Evolutionary conservation across 2,888 invertebrate species (phyloP), one percentile per base, ranked within the genome.

Genomic region (Drosophila affinis): DNA sequence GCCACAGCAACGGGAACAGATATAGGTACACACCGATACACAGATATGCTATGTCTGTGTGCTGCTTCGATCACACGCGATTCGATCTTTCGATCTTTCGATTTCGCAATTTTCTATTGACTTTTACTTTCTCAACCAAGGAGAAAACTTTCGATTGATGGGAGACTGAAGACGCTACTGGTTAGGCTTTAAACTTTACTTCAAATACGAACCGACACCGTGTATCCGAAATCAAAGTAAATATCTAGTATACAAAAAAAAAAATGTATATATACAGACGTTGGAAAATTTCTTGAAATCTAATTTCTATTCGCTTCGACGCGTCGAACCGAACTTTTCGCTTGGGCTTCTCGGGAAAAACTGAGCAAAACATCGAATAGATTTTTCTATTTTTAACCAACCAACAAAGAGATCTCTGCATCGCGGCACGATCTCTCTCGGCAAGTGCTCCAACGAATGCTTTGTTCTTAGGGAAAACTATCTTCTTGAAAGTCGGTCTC

Each of bases 301-400:
- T 64, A 54, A 54, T 58, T 52, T 65, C 63, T 65, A 62, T 65
- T 54, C 72, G 72, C 52, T 51, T 6, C 44, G 69, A 52, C 46
- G 67, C 32, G 45, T 76, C 71, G 81, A 81, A 75, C 80, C 83
- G 83, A 87, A 88, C 91, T 90, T 79, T 78, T 83, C 89, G 88
- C 81, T 78, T 86, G 82, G 85, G 78, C 85, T 88, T 87, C 89
- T 91, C 89, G 88, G 84, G 86, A 83, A 90, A 91, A 91, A 92
- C 92, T 92, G 90, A 90, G 63, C 39, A 49, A 81, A 67, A 64
- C 44, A 48, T 60, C 45, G 48, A 72, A 74, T 59, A 74, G 48
- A 55, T 69, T 62, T 58, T 24, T 72, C 91, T 92, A 92, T 92
- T 92, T 92, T 90, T 91, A 91, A 89, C 82, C 61, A 39, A 6